phyloP scores from a whole-genome alignment of 1,140 invertebrate species.

The Drosophila serrata region DNA sequence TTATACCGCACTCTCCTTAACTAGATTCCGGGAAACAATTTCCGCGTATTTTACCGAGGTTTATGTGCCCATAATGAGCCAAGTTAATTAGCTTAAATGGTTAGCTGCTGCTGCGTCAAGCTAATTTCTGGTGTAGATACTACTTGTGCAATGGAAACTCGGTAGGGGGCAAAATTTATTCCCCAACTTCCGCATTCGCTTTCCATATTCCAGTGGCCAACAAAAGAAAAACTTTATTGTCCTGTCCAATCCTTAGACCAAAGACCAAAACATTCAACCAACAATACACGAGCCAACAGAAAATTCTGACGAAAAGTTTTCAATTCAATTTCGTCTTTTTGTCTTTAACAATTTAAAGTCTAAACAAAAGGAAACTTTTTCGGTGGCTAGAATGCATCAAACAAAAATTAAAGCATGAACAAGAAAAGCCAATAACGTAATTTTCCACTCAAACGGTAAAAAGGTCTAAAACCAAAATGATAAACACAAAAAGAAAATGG shows the following conservation, averaged over 20 bases:
- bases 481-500: conserved; percentile 8
- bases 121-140: conserved; percentile 1
- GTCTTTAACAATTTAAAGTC: conserved; percentile 51
- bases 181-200: neutral
- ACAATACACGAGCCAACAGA: conserved; percentile 13
- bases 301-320: conserved; percentile 29
- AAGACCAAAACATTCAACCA: conserved; percentile 18
- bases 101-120: neutral
- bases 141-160: neutral
- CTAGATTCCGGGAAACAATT: conserved; percentile 17
- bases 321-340: conserved; percentile 26
- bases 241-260: conserved; percentile 14
- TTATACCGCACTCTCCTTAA: conserved; percentile 16
- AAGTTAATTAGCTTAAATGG: conserved; percentile 43
- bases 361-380: conserved; percentile 46
- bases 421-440: conserved; percentile 67
- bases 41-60: conserved; percentile 14
- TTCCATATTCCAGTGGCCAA: neutral
- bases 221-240: conserved; percentile 4
- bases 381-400: conserved; percentile 1
- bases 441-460: conserved; percentile 81
- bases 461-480: conserved; percentile 45
- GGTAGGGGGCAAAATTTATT: neutral
- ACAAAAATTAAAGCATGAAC: conserved; percentile 43
- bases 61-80: conserved; percentile 28